Percentiles rank a stretch among this genome's conserved stretches.
phyloP scores from a whole-genome alignment of 2,113 vertebrate species.

The Mirza zaza region DNA sequence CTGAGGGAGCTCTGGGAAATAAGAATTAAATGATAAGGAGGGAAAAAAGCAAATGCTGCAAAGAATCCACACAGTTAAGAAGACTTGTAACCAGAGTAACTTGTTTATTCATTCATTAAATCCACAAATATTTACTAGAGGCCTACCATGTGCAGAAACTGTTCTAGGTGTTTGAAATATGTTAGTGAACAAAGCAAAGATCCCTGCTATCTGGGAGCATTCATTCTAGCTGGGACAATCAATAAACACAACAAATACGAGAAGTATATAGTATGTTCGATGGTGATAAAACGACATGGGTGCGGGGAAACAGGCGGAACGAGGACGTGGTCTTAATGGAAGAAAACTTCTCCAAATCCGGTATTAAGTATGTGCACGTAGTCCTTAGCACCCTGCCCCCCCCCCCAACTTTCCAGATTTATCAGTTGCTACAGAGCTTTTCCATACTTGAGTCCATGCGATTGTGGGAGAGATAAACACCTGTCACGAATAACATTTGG shows the following conservation, averaged over 20 bases:
- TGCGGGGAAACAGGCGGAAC: background rate
- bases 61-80: background rate
- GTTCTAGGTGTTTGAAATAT: background rate
- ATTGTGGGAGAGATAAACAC: no score
- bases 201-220: background rate
- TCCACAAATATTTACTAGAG: background rate
- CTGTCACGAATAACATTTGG: no score
- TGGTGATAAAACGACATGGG: background rate
- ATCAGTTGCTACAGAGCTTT: no score
- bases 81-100: background rate
- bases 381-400: background rate
- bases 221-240: background rate
- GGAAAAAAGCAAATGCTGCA: background rate
- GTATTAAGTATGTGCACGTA: background rate
- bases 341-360: background rate
- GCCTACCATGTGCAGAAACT: background rate
- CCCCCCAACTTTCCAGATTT: no score
- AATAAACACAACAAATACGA: background rate
- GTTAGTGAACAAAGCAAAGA: background rate
- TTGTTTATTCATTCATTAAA: background rate
- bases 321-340: background rate
- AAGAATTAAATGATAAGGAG: background rate
- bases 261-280: background rate
- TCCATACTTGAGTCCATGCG: no score
- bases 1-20: background rate